Evolutionary conservation across 1,140 invertebrate species (phyloP), one percentile per base, ranked within the genome.

Genomic region (Antheraea mylitta): DNA sequence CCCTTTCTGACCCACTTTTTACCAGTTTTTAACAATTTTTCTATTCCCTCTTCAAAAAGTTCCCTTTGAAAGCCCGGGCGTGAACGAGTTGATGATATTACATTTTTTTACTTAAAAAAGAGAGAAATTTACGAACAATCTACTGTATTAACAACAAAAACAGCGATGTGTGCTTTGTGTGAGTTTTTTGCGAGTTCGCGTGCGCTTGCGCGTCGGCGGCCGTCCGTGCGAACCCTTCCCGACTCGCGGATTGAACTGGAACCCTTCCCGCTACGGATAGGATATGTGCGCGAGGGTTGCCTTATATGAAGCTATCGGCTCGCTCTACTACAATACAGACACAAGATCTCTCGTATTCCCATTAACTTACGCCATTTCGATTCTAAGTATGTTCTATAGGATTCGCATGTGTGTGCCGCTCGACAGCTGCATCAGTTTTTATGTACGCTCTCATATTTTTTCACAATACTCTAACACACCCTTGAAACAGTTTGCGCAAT

Each of bases 81-180:
- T 92, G 90, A 92, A 92, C 90, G 90, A 92, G 90, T 92, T 92
- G 90, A 92, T 92, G 90, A 92, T 92, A 92, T 90, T 92, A 92
- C 90, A 82, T 87, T 92, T 92, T 30, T 91, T 90, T 89, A 69
- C n/a, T 69, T 72, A 75, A 84, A 82, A 83, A 91, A 89, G 30
- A 83, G 79, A 53, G 77, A 83, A 91, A 89, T 91, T 92, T 84
- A 85, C 88, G 90, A 90, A 92, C 90, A 92, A 90, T 92, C 87
- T 85, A 76, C 80, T 81, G 83, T 89, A 89, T 92, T 91, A 89
- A 86, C 84, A 90, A 90, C 87, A 90, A 90, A 82, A 87, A 89
- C 86, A 86, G 86, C 80, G 83, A 72, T 83, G 86, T 87, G 79
- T 74, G 78, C 81, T 83, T 90, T 90, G 86, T 92, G 80, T 68